Conservation (phyloP, 1,140 invertebrate genomes). For the Drosophila sproati region DNA sequence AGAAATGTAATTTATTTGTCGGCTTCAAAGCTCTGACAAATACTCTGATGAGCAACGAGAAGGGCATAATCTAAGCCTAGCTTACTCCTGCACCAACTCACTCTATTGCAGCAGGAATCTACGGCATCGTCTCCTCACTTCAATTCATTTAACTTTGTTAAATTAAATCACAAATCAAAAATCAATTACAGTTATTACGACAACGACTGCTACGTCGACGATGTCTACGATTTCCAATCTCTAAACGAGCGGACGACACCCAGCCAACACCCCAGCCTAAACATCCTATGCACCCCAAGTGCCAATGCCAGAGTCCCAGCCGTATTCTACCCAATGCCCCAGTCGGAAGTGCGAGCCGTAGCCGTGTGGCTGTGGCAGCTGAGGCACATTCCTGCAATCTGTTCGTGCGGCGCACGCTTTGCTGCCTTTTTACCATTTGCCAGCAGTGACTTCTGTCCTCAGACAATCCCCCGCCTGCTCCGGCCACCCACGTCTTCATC, state of each 20-base stretch:
- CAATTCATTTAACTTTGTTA: constrained; percentile 82
- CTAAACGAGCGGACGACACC: constrained; percentile 66
- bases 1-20: neutral
- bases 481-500: constrained; percentile 68
- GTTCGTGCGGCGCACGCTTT: constrained; percentile 56
- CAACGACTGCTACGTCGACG: constrained; percentile 64
- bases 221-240: constrained; percentile 81
- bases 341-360: constrained; percentile 47
- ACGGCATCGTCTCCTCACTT: constrained; percentile 27
- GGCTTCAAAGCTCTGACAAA: constrained; percentile 4
- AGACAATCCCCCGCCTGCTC: constrained; percentile 11
- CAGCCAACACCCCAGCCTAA: neutral
- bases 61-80: constrained; percentile 11
- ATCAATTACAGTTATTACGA: constrained; percentile 84
- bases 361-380: constrained; percentile 48
- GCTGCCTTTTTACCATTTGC: constrained; percentile 69
- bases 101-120: constrained; percentile 1
- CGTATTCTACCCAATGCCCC: constrained; percentile 17
- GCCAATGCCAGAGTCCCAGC: constrained; percentile 20
- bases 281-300: constrained; percentile 20
- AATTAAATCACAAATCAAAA: constrained; percentile 84
- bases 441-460: constrained; percentile 60
- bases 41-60: neutral
- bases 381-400: constrained; percentile 78
- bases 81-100: neutral